Base-by-base conservation (phyloP, 2,113 vertebrate genomes). In the Tychaedon coryphoeus region DNA sequence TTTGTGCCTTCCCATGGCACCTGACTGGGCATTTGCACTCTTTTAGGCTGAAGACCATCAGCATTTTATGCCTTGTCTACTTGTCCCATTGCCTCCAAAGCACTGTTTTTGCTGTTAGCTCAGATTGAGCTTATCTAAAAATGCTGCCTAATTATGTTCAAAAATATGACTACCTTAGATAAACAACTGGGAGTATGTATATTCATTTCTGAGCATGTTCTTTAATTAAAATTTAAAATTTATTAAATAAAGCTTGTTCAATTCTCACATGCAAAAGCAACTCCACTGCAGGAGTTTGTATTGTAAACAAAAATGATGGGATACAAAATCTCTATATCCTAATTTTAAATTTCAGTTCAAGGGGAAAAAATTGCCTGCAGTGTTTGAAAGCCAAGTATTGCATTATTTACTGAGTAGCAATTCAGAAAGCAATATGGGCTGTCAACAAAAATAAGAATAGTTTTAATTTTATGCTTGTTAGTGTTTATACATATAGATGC, bases 381-480 rank as follows among this genome's bases (percentile, higher is more conserved):
- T 75, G 43, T 81, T 92, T 57, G 26, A 81, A 95, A 92, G 40
- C 47, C 76, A 87, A 85, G 51, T 81, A 82, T 64, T 92, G 65
- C 86, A 87, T 95, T 36, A 71, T 71, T 86, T 92, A 81, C 72
- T 84, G 60, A 70, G 57, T n/a, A 91, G 60, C 51, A 92, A 77
- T 89, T 97, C 86, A 75, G 76, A 87, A 94, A 95, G 36, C 57
- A 77, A 56, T 95, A 87, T 77, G 25, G 45, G 18, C 73, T 93
- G 70, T 91, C 86, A 95, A 91, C 64, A 86, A 81, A 93, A 95
- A 77, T 84, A 86, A 91, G 84, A 86, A 47, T 74, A 70, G 38
- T 87, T 93, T 88, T 79, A 69, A 64, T 75, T 76, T 92, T 51
- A 19, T 77, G 60, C 62, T 57, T 47, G 17, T 73, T 95, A 74